Percentiles rank a stretch among this genome's conserved stretches.
Evolutionary conservation across 2,888 invertebrate species (phyloP).

Genomic region (Chromoteleia sp.): DNA sequence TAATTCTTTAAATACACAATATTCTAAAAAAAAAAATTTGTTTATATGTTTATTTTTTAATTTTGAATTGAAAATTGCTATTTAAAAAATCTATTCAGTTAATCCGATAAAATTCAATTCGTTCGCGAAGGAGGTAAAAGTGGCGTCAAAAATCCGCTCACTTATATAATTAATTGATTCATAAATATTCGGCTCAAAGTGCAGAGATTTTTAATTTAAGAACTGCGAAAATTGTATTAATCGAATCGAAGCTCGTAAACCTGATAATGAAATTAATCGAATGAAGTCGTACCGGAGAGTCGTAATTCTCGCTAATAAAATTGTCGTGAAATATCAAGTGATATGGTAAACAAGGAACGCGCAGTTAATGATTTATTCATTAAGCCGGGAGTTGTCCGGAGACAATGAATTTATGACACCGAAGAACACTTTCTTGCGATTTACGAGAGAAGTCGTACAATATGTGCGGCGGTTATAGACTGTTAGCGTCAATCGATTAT

Average conservation of each 20-base stretch:
- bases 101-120: too few species aligned
- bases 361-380: slow-evolving; percentile 63
- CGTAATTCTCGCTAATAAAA: slow-evolving; percentile 45
- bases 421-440: slow-evolving; percentile 58
- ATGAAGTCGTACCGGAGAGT: slow-evolving; percentile 9
- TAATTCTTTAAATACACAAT: too few species aligned
- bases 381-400: slow-evolving; percentile 9
- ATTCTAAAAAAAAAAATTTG: too few species aligned
- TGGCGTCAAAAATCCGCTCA: too few species aligned
- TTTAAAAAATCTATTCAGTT: too few species aligned
- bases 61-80: too few species aligned
- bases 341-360: slow-evolving; percentile 36
- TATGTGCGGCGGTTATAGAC: slow-evolving; percentile 56
- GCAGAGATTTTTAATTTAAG: background rate
- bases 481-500: slow-evolving; percentile 70
- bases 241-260: slow-evolving; percentile 21
- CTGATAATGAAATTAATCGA: slow-evolving; percentile 39
- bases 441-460: slow-evolving; percentile 65
- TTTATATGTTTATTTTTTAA: too few species aligned
- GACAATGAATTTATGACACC: slow-evolving; percentile 58
- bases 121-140: too few species aligned
- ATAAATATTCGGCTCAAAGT: background rate
- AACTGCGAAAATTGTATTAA: background rate
- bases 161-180: too few species aligned
- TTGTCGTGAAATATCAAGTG: slow-evolving; percentile 35